phyloP scores from a whole-genome alignment of 2,113 vertebrate species.

The Engraulis encrasicolus region DNA sequence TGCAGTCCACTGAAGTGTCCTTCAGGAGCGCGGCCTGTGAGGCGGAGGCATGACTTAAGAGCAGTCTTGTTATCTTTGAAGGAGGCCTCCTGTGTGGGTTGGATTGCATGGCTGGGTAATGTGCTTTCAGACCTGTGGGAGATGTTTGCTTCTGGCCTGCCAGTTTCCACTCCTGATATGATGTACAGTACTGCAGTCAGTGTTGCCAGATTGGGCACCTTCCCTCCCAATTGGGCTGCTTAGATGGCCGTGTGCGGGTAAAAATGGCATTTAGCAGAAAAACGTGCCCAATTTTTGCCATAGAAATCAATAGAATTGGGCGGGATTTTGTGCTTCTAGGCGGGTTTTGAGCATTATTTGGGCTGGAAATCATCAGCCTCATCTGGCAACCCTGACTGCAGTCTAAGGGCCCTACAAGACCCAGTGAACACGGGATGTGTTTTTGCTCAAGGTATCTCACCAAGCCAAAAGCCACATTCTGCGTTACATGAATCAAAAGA shows the following conservation, averaged over 20 bases:
- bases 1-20: background rate
- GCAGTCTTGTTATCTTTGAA: background rate
- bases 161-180: slow-evolving; percentile 12
- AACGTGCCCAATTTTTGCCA: no score
- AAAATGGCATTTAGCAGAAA: no score
- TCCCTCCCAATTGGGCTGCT: no score
- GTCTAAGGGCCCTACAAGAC: background rate
- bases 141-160: slow-evolving; percentile 6
- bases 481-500: background rate
- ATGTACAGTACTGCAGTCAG: no score
- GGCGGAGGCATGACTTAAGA: background rate
- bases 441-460: background rate
- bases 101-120: background rate
- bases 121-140: slow-evolving; percentile 1
- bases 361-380: no score
- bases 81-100: background rate
- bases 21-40: background rate
- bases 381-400: no score
- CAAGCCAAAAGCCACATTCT: background rate
- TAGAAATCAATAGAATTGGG: no score
- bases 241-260: no score
- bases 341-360: no score
- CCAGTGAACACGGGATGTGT: no score
- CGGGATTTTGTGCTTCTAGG: no score
- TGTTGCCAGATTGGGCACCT: no score